Base-by-base conservation (phyloP, 2,888 invertebrate genomes). In the Polyploca ridens region DNA sequence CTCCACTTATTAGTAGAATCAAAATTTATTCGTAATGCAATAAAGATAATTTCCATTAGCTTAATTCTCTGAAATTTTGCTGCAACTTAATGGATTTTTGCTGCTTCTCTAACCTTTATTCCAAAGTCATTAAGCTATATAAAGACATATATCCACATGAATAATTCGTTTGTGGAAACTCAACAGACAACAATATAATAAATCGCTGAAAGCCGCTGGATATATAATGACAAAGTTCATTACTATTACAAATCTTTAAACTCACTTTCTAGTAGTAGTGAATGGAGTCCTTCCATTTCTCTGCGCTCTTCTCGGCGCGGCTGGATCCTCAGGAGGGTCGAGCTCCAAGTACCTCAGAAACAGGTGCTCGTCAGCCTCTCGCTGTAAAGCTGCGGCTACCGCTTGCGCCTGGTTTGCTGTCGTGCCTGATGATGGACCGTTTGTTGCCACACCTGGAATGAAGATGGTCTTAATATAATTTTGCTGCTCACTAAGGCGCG, bases 241-340 rank as follows among this genome's bases (percentile, higher is more conserved):
- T 38, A 41, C 13, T 33, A 49, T n/a, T 49, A 19, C 44, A 35
- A 33, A 13, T 41, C 1, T 49, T 5, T 10, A 8, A 67, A 83
- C 90, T 91, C 65, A 94, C 88, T 95, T 94, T 83, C 97, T 96
- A 59, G 97, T 97, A 68, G 96, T 96, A 16, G 98, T 98, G 82
- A 98, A 98, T 0, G 98, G 98, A 1, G 98, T 98, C 66, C 97
- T 95, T 11, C 97, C 97, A 69, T 95, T 94, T 69, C 95, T 89
- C 68, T 94, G 95, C 0, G 95, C 87, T 73, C 91, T 94, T 67
- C 93, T 88, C 62, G 95, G 95, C 16, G 92, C 94, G 69, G 87
- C 95, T 54, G 93, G 96, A 68, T 97, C 97, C 75, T 96, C 96
- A 10, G 95, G 93, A 0, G 97, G 97, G 88, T 98, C 98, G 73